A percentile compares a stretch with the other conserved stretches of the same genome.
Evolutionary conservation across 2,113 vertebrate genomes (phyloP).

Genomic region (Lota lota): DNA sequence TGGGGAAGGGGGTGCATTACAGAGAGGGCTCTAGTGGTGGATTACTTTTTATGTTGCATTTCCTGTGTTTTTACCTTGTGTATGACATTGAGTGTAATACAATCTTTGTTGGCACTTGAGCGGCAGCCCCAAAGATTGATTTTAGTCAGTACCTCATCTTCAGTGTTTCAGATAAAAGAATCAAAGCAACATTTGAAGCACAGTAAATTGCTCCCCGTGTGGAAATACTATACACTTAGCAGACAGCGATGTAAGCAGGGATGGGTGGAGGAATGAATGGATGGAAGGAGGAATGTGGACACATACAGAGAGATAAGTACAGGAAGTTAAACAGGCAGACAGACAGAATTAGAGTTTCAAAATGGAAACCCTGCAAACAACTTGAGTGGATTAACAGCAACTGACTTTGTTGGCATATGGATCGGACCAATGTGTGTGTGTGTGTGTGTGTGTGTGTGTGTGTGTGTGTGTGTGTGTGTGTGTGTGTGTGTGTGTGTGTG

Average conservation of each 20-base stretch:
- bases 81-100: too few species aligned
- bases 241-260: constrained; percentile 20
- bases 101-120: background rate
- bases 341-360: constrained; percentile 30
- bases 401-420: constrained; percentile 36
- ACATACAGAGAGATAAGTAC: background rate
- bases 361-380: constrained; percentile 47
- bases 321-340: constrained; percentile 24
- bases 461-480: constrained; percentile 8
- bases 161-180: background rate
- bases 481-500: too few species aligned
- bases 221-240: constrained; percentile 19
- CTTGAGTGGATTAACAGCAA: constrained; percentile 44
- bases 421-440: background rate
- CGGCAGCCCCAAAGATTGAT: constrained; percentile 13
- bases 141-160: constrained; percentile 21
- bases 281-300: background rate
- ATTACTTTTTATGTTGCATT: too few species aligned
- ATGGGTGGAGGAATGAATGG: constrained; percentile 10
- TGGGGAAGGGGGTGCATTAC: background rate
- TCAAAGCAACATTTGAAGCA: constrained; percentile 3
- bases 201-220: constrained; percentile 16
- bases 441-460: too few species aligned
- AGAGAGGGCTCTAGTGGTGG: too few species aligned
- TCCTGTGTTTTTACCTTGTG: too few species aligned